These are phyloP conservation scores for Heteromormyrus szaboi DNA, from an alignment of 2,797 vertebrate species.

Conservation along the genomic window DNA sequence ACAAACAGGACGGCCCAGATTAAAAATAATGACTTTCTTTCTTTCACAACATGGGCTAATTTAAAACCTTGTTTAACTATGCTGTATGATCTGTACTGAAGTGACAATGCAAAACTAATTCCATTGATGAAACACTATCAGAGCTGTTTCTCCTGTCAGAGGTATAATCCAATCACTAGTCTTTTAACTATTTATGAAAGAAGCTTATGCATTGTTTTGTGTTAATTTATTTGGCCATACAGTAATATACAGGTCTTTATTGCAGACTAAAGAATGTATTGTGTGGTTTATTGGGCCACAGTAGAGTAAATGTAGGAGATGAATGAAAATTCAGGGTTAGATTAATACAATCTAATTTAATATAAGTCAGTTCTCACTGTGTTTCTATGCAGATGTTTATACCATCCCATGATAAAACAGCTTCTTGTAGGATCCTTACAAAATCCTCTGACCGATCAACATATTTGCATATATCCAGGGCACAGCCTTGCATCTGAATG, in stretches of 20 bases:
- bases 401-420: neutral
- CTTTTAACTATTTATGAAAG: neutral
- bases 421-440: neutral
- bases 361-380: neutral
- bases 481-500: neutral
- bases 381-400: neutral
- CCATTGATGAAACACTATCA: neutral
- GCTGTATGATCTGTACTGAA: neutral
- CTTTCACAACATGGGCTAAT: neutral
- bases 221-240: neutral
- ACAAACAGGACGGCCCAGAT: neutral
- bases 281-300: neutral
- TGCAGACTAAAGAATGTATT: neutral
- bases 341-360: neutral
- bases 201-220: neutral
- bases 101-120: conserved; percentile 2
- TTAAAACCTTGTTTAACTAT: conserved; percentile 10
- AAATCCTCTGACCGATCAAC: neutral
- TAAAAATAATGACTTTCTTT: neutral
- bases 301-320: neutral
- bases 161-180: neutral
- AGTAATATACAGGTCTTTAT: neutral
- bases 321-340: neutral
- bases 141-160: neutral
- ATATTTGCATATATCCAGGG: neutral